Evolutionary conservation across 2,888 invertebrate species (phyloP), one percentile per base, ranked within the genome.

Genomic region (Boloria selene): DNA sequence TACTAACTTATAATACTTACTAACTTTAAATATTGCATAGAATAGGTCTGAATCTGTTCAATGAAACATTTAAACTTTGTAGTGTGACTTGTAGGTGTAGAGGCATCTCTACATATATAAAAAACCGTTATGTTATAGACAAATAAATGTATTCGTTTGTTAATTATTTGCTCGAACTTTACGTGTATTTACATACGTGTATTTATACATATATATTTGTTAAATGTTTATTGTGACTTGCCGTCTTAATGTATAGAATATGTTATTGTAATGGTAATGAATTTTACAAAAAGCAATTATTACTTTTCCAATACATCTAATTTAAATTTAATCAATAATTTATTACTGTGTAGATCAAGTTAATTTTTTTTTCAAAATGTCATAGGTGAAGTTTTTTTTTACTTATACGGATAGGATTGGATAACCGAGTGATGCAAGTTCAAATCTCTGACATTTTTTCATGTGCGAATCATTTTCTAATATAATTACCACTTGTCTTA

Each of bases 101-200:
- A 61, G 64, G 54, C 53, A 17, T 51, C 59, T 42, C 53, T 59
- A 66, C 63, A 31, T 31, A 7, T 31, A 68, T 71, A 67, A 65
- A 54, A 69, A 65, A 63, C 67, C 68, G 65, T 68, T 68, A 68
- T 62, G 54, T 69, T 66, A 62, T 73, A 69, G 70, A 71, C 70
- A 72, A 71, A 71, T 72, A 69, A 71, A 73, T 45, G 45, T 75
- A 71, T 73, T 73, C 69, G 69, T 71, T 72, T 67, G 63, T 72
- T 59, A 59, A 61, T 45, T 62, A 62, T 62, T 65, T 59, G 59
- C 54, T 65, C 69, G 64, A 68, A 68, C 65, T 70, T 65, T 64
- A 64, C 6, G 17, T n/a, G 4, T 26, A 45, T 45, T 22, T 13
- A 10, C 13, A 22, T 45, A 22, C 1, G 22, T 22, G 22, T 22